phyloP scores from a whole-genome alignment of 1,140 invertebrate genomes.

The Drosophila triauraria region DNA sequence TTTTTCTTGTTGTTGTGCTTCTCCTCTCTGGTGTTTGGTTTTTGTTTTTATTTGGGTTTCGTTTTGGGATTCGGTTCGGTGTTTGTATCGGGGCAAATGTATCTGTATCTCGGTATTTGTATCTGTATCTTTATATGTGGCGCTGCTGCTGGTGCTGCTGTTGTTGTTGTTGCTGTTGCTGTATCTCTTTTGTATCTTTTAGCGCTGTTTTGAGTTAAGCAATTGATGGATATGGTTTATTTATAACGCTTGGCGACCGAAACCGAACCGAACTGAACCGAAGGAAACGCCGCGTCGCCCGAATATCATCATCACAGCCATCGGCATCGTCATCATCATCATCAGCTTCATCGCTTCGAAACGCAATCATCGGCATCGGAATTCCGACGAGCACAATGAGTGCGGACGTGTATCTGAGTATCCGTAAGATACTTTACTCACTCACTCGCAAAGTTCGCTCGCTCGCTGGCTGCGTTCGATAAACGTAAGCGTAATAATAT shows the following conservation, averaged over 20 bases:
- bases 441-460: slow-evolving; percentile 18
- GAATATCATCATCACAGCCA: slow-evolving; percentile 27
- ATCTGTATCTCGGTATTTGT: slow-evolving; percentile 63
- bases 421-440: slow-evolving; percentile 72
- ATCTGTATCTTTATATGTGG: slow-evolving; percentile 66
- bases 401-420: slow-evolving; percentile 59
- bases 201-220: slow-evolving; percentile 83
- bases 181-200: slow-evolving; percentile 81
- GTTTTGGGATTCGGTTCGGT: slow-evolving; percentile 54
- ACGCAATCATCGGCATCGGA: slow-evolving; percentile 34
- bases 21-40: slow-evolving; percentile 46
- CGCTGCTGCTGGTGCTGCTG: slow-evolving; percentile 19
- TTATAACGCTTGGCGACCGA: slow-evolving; percentile 82
- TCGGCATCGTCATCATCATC: slow-evolving; percentile 28
- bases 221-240: slow-evolving; percentile 84
- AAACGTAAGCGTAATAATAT: slow-evolving; percentile 84
- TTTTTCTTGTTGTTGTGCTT: slow-evolving; percentile 23
- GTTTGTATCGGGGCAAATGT: slow-evolving; percentile 58
- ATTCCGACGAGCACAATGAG: slow-evolving; percentile 55
- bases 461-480: slow-evolving; percentile 58
- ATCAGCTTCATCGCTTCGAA: slow-evolving; percentile 23
- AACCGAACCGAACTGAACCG: slow-evolving; percentile 59
- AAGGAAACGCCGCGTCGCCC: slow-evolving; percentile 23
- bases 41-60: slow-evolving; percentile 78
- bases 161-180: slow-evolving; percentile 30